Conservation (phyloP, 2,888 invertebrate species). For the Lycophotia porphyrea region DNA sequence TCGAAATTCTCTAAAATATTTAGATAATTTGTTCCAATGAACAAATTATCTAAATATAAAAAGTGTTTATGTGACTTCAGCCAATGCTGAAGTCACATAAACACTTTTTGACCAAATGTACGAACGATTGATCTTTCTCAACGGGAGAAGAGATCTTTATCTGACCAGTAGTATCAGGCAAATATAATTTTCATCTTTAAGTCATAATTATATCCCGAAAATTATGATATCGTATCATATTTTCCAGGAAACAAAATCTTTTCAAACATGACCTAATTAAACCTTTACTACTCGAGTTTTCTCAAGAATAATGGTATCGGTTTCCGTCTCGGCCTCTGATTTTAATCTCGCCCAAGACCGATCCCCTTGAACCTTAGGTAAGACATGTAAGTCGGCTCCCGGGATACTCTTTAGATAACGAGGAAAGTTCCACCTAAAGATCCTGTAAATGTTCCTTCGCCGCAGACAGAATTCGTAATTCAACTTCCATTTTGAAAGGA, state of each 20-base stretch:
- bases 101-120: background rate
- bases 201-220: background rate
- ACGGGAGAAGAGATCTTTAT: background rate
- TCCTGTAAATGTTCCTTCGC: slow-evolving; percentile 74
- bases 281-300: slow-evolving; percentile 40
- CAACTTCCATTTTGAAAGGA: slow-evolving; percentile 69
- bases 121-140: background rate
- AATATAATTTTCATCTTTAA: background rate
- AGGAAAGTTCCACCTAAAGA: slow-evolving; percentile 73
- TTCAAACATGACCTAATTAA: slow-evolving; percentile 54
- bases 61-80: too few species aligned
- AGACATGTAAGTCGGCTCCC: slow-evolving; percentile 67
- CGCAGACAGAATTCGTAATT: slow-evolving; percentile 74
- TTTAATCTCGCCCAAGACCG: slow-evolving; percentile 60
- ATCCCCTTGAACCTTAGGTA: slow-evolving; percentile 64
- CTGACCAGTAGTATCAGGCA: background rate
- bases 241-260: background rate
- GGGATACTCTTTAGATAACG: slow-evolving; percentile 73
- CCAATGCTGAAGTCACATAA: background rate
- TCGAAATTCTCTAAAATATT: too few species aligned
- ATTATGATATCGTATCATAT: background rate
- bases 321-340: slow-evolving; percentile 47
- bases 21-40: too few species aligned
- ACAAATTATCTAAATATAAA: too few species aligned
- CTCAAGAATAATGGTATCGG: slow-evolving; percentile 57